Base-by-base conservation (phyloP, 1,140 invertebrate species). In the Archegozetes longisetosus region DNA sequence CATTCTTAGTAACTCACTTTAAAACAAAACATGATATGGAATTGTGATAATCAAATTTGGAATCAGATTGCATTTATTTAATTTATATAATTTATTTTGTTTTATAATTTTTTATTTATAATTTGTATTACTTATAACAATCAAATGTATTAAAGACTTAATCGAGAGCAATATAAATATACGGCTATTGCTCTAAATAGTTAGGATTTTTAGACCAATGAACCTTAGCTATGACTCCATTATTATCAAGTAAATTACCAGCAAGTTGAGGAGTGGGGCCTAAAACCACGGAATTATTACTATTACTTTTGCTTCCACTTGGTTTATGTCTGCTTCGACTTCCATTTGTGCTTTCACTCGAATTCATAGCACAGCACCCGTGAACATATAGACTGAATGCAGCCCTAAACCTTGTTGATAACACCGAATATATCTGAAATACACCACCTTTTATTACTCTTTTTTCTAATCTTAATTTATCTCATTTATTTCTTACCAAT, bases 331-430 rank as follows among this genome's bases (percentile, higher is more conserved):
- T 12, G 25, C 22, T 47, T 13, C 14, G 14, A 23, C 12, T 26
- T 1, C 23, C 46, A 29, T 26, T 29, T 22, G 20, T n/a, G n/a
- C 1, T 27, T 26, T 3, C 3, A 27, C 52, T 26, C 12, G 20
- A n/a, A 26, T 26, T 53, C 25, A n/a, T 23, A 26, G 22, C 61
- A 55, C 22, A 62, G 52, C 57, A 60, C 17, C 50, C 49, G 46
- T 48, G 47, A 24, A 55, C 55, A 25, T 62, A 62, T n/a, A 62
- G 55, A n/a, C 20, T 61, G 52, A 68, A 68, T 6, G 67, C 67
- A 22, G 66, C 64, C 2, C 67, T 67, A 54, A 68, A 68, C 1
- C 67, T 49, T 47, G 66, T 68, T 2, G 67, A 68, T 66, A 68
- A 66, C 1, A 68, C 63, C 48, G 66, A 69, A 51, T 68, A 68